Evolutionary conservation across 1,140 invertebrate species (phyloP), one percentile per base, ranked within the genome.

Genomic region (Drosophila aff.): DNA sequence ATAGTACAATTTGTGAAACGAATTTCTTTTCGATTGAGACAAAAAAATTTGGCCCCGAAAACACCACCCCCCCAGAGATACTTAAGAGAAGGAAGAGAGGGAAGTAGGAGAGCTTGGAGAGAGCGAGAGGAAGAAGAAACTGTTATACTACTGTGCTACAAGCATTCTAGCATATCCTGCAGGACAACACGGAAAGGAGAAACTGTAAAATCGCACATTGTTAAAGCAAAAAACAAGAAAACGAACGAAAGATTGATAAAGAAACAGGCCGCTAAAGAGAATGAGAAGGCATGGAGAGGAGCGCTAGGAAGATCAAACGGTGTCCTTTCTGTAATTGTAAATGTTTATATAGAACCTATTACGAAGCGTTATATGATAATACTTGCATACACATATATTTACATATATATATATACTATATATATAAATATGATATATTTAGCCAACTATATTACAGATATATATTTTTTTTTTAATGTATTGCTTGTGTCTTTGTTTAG

Each of bases 101-200:
- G 21, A 23, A n/a, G 52, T 33, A 52, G 49, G 31, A 53, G 44
- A 36, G 60, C 28, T 33, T 23, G 31, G 64, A 33, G 44, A 38
- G 44, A 52, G 62, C 38, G 38, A 60, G 49, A 33, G 28, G 55
- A 67, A 23, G 47, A 63, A 36, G 63, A 63, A 86, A 86, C 65
- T 82, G 84, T 86, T 86, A 86, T 86, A 86, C 84, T 61, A 78
- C 55, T 81, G 76, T 85, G 83, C 82, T 85, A 76, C 75, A 83
- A 84, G 81, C 81, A 84, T 80, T 71, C 63, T 71, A 82, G 63
- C 81, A 84, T 83, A 81, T 79, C 65, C 69, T 66, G 62, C 75
- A 76, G 68, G 65, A 68, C 40, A 73, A 72, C 67, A 72, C 67
- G 43, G 69, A 69, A 69, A 72, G 61, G 57, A 58, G 41, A 82